Evolutionary conservation across 2,888 invertebrate species (phyloP).

Genomic region (Alloscopus bannaensis): DNA sequence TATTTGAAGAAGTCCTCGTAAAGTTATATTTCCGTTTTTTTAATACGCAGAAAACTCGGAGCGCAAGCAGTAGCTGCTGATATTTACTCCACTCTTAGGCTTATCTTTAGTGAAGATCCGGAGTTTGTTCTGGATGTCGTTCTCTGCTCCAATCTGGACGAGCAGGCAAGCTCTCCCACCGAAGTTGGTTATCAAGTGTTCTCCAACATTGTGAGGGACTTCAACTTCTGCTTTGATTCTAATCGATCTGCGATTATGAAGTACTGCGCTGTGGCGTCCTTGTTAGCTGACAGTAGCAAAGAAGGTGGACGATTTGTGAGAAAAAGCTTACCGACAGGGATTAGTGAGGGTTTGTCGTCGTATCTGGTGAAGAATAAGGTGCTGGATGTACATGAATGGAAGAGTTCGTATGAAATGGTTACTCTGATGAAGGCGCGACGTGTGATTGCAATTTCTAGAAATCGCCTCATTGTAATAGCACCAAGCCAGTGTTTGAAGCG

Average conservation of each 20-base stretch:
- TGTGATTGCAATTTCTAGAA: slow-evolving; percentile 17
- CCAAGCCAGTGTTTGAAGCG: background rate
- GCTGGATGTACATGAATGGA: too few species aligned
- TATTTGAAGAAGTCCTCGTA: background rate
- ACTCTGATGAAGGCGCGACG: background rate
- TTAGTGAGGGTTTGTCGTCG: too few species aligned
- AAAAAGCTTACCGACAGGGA: background rate
- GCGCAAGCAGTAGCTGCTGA: slow-evolving; percentile 22
- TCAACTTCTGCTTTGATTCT: slow-evolving; percentile 8
- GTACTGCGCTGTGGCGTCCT: slow-evolving; percentile 34
- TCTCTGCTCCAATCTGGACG: slow-evolving; percentile 43
- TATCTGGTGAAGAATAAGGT: too few species aligned
- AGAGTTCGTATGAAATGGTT: background rate
- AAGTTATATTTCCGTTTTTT: slow-evolving; percentile 1
- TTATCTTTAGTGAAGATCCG: slow-evolving; percentile 39
- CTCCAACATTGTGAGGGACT: slow-evolving; percentile 38
- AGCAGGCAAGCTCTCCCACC: slow-evolving; percentile 15
- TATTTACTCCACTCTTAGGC: slow-evolving; percentile 42
- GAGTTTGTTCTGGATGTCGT: slow-evolving; percentile 56
- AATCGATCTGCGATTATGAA: slow-evolving; percentile 12
- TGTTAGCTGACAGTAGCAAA: background rate
- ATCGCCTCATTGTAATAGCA: slow-evolving; percentile 21
- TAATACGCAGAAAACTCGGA: slow-evolving; percentile 7
- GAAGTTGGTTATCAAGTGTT: slow-evolving; percentile 39
- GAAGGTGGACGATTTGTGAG: slow-evolving; percentile 9